These are phyloP conservation scores for Cheilosia grossa DNA, from an alignment of 2,888 invertebrate species.

Conservation along the genomic window DNA sequence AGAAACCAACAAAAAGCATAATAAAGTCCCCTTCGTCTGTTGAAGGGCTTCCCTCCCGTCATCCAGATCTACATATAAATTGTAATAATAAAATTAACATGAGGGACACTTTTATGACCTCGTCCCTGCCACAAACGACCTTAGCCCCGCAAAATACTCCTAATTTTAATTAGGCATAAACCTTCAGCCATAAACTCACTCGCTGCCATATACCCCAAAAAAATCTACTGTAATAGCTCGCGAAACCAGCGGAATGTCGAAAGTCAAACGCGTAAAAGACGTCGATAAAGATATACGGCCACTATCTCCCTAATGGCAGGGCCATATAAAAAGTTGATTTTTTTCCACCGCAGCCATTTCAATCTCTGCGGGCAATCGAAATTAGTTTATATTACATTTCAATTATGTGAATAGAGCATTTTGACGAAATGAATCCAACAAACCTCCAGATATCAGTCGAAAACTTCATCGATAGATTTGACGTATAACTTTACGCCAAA, in stretches of 20 bases:
- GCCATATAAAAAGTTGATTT: constrained; percentile 40
- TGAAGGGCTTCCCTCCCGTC: too few relatives aligned
- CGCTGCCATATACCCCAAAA: constrained; percentile 6
- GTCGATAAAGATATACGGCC: constrained; percentile 68
- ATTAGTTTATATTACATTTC: constrained; percentile 70
- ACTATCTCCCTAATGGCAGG: constrained; percentile 43
- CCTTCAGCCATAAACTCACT: constrained; percentile 43
- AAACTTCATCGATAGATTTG: constrained; percentile 38
- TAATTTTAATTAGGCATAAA: constrained; percentile 68
- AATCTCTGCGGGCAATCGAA: constrained; percentile 65
- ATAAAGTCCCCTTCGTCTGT: too few relatives aligned
- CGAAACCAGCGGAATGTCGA: constrained; percentile 27
- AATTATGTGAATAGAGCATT: constrained; percentile 49
- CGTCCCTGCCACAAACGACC: neutral
- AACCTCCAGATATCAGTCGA: neutral
- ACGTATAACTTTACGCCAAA: constrained; percentile 30
- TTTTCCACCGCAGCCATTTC: constrained; percentile 50
- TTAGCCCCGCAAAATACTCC: constrained; percentile 3
- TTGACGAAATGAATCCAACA: neutral
- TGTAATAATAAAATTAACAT: constrained; percentile 4
- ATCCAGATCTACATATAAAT: too few relatives aligned
- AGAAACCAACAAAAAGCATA: too few relatives aligned
- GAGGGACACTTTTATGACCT: constrained; percentile 7
- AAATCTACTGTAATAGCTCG: constrained; percentile 16
- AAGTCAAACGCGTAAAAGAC: constrained; percentile 66